These are phyloP conservation scores for Torymus tubicola DNA, from an alignment of 2,888 invertebrate species.

Conservation along the genomic window DNA sequence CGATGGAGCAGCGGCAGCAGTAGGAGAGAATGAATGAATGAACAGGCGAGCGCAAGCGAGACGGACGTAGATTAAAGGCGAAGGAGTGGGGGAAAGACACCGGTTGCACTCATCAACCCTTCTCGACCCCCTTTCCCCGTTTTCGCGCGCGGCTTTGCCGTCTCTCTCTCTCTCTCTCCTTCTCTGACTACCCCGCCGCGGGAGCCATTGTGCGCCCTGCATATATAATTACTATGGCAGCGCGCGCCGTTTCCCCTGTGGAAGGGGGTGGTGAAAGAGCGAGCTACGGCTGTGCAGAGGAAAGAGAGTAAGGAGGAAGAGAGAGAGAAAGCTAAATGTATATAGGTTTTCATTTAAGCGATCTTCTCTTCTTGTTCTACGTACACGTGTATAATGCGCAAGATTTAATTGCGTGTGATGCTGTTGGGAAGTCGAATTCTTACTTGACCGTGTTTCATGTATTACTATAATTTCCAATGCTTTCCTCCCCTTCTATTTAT, in stretches of 20 bases:
- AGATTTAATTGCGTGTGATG: constrained; percentile 25
- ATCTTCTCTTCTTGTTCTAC: not conserved
- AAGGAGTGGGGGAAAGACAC: constrained; percentile 72
- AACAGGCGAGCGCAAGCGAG: constrained; percentile 43
- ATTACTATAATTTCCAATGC: too few species aligned
- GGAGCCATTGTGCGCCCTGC: constrained; percentile 56
- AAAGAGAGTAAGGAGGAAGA: too few species aligned
- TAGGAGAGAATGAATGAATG: constrained; percentile 56
- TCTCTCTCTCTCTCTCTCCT: constrained; percentile 25
- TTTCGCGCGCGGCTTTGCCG: constrained; percentile 41
- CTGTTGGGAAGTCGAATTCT: not conserved
- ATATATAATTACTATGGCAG: constrained; percentile 55
- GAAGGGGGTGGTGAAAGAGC: constrained; percentile 17
- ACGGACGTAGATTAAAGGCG: constrained; percentile 57
- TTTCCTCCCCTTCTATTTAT: too few species aligned
- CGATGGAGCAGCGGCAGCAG: constrained; percentile 36
- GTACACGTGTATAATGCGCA: constrained; percentile 26
- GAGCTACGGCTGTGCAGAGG: not conserved
- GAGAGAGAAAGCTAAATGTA: not conserved
- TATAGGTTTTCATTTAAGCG: constrained; percentile 34
- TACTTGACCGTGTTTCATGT: not conserved
- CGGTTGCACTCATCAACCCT: constrained; percentile 76
- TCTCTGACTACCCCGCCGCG: constrained; percentile 33
- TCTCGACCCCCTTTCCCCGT: constrained; percentile 59
- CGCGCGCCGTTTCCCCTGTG: constrained; percentile 16